These are phyloP conservation scores for Eretmochelys imbricata DNA, from an alignment of 2,113 vertebrate genomes.

Conservation along the genomic window DNA sequence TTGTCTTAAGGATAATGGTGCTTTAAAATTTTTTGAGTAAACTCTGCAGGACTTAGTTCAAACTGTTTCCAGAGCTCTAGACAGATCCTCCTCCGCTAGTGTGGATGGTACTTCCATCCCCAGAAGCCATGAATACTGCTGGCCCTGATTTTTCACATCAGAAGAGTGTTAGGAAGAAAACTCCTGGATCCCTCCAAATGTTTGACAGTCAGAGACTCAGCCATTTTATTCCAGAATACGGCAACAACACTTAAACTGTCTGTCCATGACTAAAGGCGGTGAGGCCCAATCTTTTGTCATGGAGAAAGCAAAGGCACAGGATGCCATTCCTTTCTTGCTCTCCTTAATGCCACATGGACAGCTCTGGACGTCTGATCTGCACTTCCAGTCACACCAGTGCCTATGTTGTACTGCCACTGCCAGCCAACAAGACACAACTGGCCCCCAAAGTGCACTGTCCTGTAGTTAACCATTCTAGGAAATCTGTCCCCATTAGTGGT, in stretches of 20 bases:
- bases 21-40: constrained; percentile 4
- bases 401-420: background rate
- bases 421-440: background rate
- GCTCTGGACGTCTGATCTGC: background rate
- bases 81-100: constrained; percentile 4
- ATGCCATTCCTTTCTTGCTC: background rate
- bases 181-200: constrained; percentile 34
- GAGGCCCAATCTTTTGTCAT: background rate
- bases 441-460: background rate
- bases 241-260: background rate
- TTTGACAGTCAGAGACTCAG: constrained; percentile 25
- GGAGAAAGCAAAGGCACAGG: background rate
- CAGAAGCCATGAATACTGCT: background rate
- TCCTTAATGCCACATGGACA: background rate
- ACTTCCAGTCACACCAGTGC: background rate
- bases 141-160: constrained; percentile 29
- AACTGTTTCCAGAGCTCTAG: constrained; percentile 7
- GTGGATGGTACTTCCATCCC: constrained; percentile 23
- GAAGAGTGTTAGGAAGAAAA: constrained; percentile 16
- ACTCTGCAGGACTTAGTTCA: constrained; percentile 10
- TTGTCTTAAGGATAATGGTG: background rate
- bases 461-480: background rate
- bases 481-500: background rate
- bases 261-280: background rate
- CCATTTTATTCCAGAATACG: constrained; percentile 7